phyloP scores from a whole-genome alignment of 2,888 invertebrate species.

The Melipona bicolor region DNA sequence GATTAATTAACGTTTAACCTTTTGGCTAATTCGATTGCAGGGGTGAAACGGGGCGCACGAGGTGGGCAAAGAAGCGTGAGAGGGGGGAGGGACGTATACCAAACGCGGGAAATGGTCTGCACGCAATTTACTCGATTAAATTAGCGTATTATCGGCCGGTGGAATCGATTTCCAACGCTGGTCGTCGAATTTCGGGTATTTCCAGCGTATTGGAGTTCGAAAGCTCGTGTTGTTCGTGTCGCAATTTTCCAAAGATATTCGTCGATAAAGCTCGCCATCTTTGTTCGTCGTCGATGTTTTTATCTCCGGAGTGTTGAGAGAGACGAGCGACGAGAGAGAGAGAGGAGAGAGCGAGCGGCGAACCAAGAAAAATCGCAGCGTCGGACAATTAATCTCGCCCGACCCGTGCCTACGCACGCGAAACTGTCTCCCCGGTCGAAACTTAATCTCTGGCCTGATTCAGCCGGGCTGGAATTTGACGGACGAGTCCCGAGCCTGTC shows the following conservation, averaged over 20 bases:
- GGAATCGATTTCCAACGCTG: slow-evolving; percentile 48
- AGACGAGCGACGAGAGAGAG: background rate
- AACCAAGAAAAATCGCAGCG: slow-evolving; percentile 47
- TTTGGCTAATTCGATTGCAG: slow-evolving; percentile 56
- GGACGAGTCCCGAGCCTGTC: slow-evolving; percentile 49
- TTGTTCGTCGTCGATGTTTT: background rate
- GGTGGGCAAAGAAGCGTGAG: background rate
- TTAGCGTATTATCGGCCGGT: slow-evolving; percentile 61
- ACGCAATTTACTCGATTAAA: slow-evolving; percentile 63
- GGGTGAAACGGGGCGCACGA: background rate
- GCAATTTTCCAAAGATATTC: background rate
- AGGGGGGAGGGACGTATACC: background rate
- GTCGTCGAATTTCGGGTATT: slow-evolving; percentile 34
- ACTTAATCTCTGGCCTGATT: slow-evolving; percentile 66
- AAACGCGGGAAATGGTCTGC: slow-evolving; percentile 10
- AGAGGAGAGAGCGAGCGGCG: background rate
- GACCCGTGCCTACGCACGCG: slow-evolving; percentile 64
- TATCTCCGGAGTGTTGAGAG: background rate
- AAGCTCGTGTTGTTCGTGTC: background rate
- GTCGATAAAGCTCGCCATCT: too few relatives aligned
- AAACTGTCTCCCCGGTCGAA: slow-evolving; percentile 60
- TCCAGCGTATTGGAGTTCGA: slow-evolving; percentile 22
- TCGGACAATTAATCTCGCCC: slow-evolving; percentile 55
- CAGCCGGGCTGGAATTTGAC: slow-evolving; percentile 60
- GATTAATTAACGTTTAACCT: slow-evolving; percentile 59